A percentile compares a stretch with the other conserved stretches of the same genome.
Evolutionary conservation across 2,888 invertebrate genomes (phyloP).

Genomic region (Pegoplata infirma): DNA sequence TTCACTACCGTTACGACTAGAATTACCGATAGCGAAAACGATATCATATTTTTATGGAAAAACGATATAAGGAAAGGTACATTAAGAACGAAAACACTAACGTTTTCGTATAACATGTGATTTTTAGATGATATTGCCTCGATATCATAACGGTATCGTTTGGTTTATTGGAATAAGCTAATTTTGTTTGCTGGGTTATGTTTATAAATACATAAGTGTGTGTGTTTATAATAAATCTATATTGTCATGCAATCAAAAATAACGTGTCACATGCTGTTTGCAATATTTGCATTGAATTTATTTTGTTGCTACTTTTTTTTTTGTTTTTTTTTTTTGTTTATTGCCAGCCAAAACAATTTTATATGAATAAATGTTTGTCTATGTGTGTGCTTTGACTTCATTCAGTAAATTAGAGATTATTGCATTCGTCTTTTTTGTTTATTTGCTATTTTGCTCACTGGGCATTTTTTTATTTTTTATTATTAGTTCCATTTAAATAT

Average conservation of each 20-base stretch:
- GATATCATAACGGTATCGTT: too few relatives aligned
- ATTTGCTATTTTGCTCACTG: conserved; percentile 34
- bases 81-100: too few relatives aligned
- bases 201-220: background rate
- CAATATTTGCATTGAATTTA: conserved; percentile 44
- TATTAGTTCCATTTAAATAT: conserved; percentile 21
- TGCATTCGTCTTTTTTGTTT: conserved; percentile 54
- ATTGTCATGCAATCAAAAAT: background rate
- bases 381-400: conserved; percentile 66
- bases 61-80: too few relatives aligned
- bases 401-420: conserved; percentile 71
- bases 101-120: too few relatives aligned
- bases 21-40: too few relatives aligned
- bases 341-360: conserved; percentile 9
- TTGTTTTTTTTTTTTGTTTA: conserved; percentile 7
- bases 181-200: background rate
- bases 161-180: too few relatives aligned
- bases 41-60: too few relatives aligned
- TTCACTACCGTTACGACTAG: too few relatives aligned
- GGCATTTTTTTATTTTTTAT: conserved; percentile 40
- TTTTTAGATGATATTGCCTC: too few relatives aligned
- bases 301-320: background rate
- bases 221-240: background rate
- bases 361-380: background rate
- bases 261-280: conserved; percentile 49